Percentiles rank a stretch among this genome's conserved stretches.
Conservation (phyloP, 2,888 invertebrate species). For the Caradrina kadenii region DNA sequence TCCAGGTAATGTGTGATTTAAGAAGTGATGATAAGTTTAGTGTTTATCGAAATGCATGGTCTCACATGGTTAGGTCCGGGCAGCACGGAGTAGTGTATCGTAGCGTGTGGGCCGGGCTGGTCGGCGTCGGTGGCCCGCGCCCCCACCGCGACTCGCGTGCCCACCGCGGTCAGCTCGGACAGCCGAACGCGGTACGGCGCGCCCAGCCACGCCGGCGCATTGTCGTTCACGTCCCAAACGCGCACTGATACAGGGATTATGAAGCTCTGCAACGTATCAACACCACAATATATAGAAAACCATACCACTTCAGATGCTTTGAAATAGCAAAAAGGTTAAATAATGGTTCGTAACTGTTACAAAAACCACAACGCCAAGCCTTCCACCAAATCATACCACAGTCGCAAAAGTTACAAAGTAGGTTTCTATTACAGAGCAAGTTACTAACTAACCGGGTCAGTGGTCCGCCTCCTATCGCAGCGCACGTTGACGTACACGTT, state of each 20-base stretch:
- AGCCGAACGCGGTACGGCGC: slow-evolving; percentile 95
- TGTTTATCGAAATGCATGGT: slow-evolving; percentile 25
- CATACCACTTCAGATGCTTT: background rate
- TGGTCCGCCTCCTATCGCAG: slow-evolving; percentile 94
- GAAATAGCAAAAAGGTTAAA: background rate
- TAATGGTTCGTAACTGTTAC: background rate
- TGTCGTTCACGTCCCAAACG: slow-evolving; percentile 97
- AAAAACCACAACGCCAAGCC: background rate
- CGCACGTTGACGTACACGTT: slow-evolving; percentile 96
- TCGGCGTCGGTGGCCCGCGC: slow-evolving; percentile 95
- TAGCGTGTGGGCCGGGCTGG: slow-evolving; percentile 96
- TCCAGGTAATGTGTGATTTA: background rate
- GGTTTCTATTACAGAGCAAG: background rate
- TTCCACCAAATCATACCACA: background rate
- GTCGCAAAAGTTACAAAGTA: slow-evolving; percentile 10
- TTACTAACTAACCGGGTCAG: slow-evolving; percentile 92
- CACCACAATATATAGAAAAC: background rate
- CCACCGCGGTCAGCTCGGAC: slow-evolving; percentile 94
- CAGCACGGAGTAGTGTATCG: slow-evolving; percentile 95
- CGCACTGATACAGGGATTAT: slow-evolving; percentile 95
- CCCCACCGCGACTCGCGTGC: slow-evolving; percentile 94
- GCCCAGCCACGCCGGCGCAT: slow-evolving; percentile 95
- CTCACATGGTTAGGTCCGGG: slow-evolving; percentile 94
- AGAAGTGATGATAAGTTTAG: background rate
- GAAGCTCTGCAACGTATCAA: slow-evolving; percentile 90